Conservation (phyloP, 1,140 invertebrate species). For the Drosophila asahinai region DNA sequence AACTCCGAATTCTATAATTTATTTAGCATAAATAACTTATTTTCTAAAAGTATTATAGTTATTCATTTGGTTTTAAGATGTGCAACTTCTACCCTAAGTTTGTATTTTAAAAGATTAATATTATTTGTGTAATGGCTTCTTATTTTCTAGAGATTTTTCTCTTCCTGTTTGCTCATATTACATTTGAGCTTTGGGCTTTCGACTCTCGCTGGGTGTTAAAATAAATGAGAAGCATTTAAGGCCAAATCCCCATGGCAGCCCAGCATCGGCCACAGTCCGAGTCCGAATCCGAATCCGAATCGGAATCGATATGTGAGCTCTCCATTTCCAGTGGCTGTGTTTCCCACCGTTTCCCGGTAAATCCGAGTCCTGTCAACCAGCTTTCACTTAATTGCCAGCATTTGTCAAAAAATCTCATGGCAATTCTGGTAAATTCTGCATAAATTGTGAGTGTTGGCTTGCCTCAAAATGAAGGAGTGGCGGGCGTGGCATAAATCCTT, state of each 20-base stretch:
- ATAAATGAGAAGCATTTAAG: slow-evolving; percentile 63
- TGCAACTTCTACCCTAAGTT: too few relatives aligned
- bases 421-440: slow-evolving; percentile 17
- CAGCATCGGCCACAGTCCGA: slow-evolving; percentile 30
- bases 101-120: too few relatives aligned
- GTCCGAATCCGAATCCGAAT: slow-evolving; percentile 31
- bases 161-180: slow-evolving; percentile 17
- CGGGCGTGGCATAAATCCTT: slow-evolving; percentile 14
- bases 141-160: background rate
- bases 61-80: background rate
- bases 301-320: slow-evolving; percentile 38
- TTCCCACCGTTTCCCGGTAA: slow-evolving; percentile 9
- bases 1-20: background rate
- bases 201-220: slow-evolving; percentile 57
- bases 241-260: slow-evolving; percentile 49
- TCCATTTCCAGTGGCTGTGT: background rate
- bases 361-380: slow-evolving; percentile 29
- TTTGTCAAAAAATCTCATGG: slow-evolving; percentile 49
- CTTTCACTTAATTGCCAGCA: slow-evolving; percentile 48
- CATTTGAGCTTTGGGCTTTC: slow-evolving; percentile 54
- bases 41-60: background rate
- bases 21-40: background rate
- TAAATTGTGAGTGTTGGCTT: slow-evolving; percentile 19
- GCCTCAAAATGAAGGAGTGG: background rate
- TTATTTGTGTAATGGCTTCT: background rate